phyloP scores from a whole-genome alignment of 2,888 invertebrate genomes.

The Glomeris marginata region DNA sequence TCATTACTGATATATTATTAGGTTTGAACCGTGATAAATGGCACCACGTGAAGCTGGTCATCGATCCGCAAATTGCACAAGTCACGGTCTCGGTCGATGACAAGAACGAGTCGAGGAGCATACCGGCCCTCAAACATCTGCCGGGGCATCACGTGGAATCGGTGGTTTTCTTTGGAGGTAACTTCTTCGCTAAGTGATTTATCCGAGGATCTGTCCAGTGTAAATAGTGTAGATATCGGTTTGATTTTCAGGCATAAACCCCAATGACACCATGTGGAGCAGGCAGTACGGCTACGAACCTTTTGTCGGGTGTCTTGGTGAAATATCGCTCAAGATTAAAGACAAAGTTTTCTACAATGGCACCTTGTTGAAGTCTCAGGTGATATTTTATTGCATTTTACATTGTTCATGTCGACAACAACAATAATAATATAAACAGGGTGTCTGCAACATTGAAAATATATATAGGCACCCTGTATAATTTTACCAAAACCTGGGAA shows the following conservation, averaged over 20 bases:
- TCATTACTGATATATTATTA: slow-evolving; percentile 12
- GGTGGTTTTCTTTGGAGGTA: slow-evolving; percentile 15
- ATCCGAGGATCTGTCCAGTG: not conserved
- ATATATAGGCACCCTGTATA: too few species aligned
- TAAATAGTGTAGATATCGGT: not conserved
- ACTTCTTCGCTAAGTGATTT: not conserved
- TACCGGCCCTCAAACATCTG: slow-evolving; percentile 68
- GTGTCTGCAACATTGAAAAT: too few species aligned
- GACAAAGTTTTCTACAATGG: slow-evolving; percentile 4
- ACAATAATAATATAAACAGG: too few species aligned
- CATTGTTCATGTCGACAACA: too few species aligned
- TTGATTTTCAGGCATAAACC: slow-evolving; percentile 51
- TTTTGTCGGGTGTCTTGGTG: slow-evolving; percentile 79
- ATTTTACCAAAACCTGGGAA: too few species aligned
- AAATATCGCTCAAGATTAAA: slow-evolving; percentile 65
- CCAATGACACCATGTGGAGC: slow-evolving; percentile 74
- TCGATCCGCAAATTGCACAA: slow-evolving; percentile 71
- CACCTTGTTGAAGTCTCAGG: too few species aligned
- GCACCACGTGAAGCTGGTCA: slow-evolving; percentile 74
- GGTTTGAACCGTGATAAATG: slow-evolving; percentile 72
- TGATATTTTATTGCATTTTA: too few species aligned
- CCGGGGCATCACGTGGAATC: slow-evolving; percentile 28
- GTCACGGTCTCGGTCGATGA: slow-evolving; percentile 75
- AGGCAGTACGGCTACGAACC: slow-evolving; percentile 71
- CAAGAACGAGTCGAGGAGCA: slow-evolving; percentile 57